These are phyloP conservation scores for Pseudolycoriella hygida DNA, from an alignment of 2,888 invertebrate species.

Conservation along the genomic window DNA sequence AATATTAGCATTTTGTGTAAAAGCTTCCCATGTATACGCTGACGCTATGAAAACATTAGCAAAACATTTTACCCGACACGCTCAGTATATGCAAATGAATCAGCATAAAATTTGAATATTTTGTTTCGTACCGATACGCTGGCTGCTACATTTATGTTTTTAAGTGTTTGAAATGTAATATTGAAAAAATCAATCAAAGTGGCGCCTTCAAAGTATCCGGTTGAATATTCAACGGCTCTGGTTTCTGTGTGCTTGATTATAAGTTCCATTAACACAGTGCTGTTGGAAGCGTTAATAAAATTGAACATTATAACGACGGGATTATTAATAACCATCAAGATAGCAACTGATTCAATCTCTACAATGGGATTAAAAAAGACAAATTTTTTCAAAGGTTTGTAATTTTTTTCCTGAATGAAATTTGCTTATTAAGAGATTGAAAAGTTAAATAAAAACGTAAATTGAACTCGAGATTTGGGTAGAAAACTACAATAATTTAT, in stretches of 20 bases:
- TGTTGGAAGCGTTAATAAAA: conserved; percentile 11
- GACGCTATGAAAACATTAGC: too few relatives aligned
- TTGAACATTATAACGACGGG: conserved; percentile 12
- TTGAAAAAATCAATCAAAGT: conserved; percentile 11
- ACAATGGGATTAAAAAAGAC: conserved; percentile 13
- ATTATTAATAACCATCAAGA: conserved; percentile 12
- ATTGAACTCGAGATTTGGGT: too few relatives aligned
- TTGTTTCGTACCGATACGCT: background rate
- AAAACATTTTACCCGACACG: too few relatives aligned
- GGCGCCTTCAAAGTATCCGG: conserved; percentile 12
- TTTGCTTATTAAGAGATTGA: too few relatives aligned
- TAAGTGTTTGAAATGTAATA: conserved; percentile 1
- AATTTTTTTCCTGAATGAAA: background rate
- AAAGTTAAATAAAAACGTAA: too few relatives aligned
- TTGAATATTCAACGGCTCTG: conserved; percentile 13
- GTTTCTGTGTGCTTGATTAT: conserved; percentile 13
- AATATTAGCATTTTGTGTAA: too few relatives aligned
- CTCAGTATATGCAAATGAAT: too few relatives aligned
- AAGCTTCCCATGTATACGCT: too few relatives aligned
- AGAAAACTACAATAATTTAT: too few relatives aligned
- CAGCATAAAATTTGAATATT: too few relatives aligned
- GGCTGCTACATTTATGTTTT: background rate
- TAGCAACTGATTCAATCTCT: conserved; percentile 11
- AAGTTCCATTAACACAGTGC: conserved; percentile 12
- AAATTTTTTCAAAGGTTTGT: conserved; percentile 12